phyloP scores from a whole-genome alignment of 2,797 vertebrate species.

The Anableps anableps region DNA sequence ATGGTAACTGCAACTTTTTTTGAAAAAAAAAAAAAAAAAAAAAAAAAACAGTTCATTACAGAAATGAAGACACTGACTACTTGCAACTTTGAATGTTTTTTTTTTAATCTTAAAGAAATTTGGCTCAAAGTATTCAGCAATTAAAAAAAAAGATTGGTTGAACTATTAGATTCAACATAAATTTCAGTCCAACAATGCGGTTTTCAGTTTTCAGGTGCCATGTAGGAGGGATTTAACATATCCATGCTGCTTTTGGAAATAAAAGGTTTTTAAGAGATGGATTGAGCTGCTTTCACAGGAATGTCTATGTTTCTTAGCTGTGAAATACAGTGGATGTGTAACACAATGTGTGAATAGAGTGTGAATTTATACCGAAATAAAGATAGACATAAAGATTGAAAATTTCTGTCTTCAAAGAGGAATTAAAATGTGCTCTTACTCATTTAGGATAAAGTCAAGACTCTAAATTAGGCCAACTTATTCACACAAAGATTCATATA shows the following conservation, averaged over 20 bases:
- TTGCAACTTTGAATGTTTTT: not conserved
- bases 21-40: no score
- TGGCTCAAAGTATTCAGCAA: no score
- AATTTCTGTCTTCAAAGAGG: not conserved
- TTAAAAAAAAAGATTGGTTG: not conserved
- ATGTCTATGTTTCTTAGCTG: not conserved
- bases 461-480: not conserved
- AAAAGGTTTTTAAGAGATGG: not conserved
- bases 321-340: not conserved
- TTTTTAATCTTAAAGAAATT: no score
- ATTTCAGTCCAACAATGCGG: no score
- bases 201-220: not conserved
- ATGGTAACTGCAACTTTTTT: no score
- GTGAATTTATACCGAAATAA: not conserved
- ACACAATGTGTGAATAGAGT: not conserved
- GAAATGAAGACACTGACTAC: not conserved
- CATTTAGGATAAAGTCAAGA: not conserved
- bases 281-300: not conserved
- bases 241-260: not conserved
- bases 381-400: not conserved
- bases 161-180: slow-evolving; percentile 18
- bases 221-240: not conserved
- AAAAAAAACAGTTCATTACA: no score
- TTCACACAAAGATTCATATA: not conserved
- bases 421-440: not conserved